Evolutionary conservation across 2,888 invertebrate genomes (phyloP).

Genomic region (Conops quadrifasciatus): DNA sequence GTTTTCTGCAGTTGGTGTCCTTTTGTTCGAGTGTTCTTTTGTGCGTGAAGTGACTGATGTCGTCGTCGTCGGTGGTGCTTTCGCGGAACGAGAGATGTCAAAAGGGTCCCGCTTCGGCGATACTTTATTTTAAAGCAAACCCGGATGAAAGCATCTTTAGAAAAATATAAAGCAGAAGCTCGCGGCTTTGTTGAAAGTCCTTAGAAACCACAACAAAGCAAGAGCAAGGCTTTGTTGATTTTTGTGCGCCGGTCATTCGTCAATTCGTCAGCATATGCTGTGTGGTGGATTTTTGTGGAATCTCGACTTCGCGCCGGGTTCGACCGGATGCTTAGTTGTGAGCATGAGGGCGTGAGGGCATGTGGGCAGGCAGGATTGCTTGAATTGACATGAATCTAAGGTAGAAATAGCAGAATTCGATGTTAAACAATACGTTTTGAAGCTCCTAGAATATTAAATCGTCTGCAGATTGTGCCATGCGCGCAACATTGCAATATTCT

Average conservation of each 20-base stretch:
- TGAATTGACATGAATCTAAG: constrained; percentile 3
- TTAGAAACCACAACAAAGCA: constrained; percentile 22
- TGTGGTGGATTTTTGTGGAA: not conserved
- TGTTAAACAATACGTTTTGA: not conserved
- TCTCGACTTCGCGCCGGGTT: constrained; percentile 1
- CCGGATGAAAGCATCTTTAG: constrained; percentile 2
- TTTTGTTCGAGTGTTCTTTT: constrained; percentile 47
- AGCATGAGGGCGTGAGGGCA: no score
- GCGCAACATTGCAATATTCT: no score
- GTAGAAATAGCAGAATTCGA: not conserved
- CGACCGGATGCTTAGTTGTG: no score
- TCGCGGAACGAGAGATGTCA: constrained; percentile 36
- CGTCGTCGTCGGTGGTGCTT: constrained; percentile 35
- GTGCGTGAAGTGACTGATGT: constrained; percentile 4
- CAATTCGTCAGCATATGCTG: no score
- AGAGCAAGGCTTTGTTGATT: not conserved
- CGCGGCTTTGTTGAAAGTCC: constrained; percentile 18
- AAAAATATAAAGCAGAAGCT: constrained; percentile 18
- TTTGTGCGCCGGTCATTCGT: no score
- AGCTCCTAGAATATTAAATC: no score
- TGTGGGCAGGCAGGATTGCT: constrained; percentile 23
- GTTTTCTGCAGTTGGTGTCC: constrained; percentile 53
- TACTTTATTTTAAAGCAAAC: constrained; percentile 11
- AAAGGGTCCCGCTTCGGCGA: constrained; percentile 42
- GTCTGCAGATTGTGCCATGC: no score